Base-by-base conservation (phyloP, 1,140 invertebrate species). In the Drosophila melanica region DNA sequence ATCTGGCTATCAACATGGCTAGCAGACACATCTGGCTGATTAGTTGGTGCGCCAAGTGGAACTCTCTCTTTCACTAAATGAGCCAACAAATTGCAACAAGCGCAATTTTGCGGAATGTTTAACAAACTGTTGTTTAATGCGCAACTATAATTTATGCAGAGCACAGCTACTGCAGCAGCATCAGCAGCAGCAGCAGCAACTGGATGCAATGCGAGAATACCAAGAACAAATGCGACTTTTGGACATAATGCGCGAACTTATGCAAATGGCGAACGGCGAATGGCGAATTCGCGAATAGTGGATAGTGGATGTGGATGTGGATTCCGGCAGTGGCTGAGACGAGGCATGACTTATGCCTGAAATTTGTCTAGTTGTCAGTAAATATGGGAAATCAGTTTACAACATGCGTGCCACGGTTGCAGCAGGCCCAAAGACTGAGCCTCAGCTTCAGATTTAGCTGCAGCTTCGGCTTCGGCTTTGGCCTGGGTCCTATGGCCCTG, bases 301-400 rank as follows among this genome's bases (percentile, higher is more conserved):
- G n/a, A n/a, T n/a, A n/a, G n/a, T n/a, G n/a, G n/a, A n/a, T n/a
- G n/a, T n/a, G n/a, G n/a, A n/a, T 18, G 33, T 35, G 50, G 12
- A 18, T 35, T 23, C 50, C 18, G 50, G 50, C 33, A 9, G 9
- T 35, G 33, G 33, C 14, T 41, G 73, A 75, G 68, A 69, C 59
- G 66, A 48, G 66, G 73, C 81, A 90, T 91, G 90, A 91, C 80
- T 91, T 91, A 91, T 91, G 86, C 86, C 82, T 89, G 82, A 90
- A 86, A 91, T 91, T 91, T 91, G 90, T 91, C 90, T 90, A 91
- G 90, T 91, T 91, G 90, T 91, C 90, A 91, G 90, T 91, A 91
- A 91, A 91, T 91, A 91, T 91, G 90, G 90, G 90, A 91, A 91
- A 91, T 91, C 86, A 91, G 84, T 89, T 89, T 89, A 87, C 73